Conservation (phyloP, 2,113 vertebrate genomes). For the Rafetus swinhoei region DNA sequence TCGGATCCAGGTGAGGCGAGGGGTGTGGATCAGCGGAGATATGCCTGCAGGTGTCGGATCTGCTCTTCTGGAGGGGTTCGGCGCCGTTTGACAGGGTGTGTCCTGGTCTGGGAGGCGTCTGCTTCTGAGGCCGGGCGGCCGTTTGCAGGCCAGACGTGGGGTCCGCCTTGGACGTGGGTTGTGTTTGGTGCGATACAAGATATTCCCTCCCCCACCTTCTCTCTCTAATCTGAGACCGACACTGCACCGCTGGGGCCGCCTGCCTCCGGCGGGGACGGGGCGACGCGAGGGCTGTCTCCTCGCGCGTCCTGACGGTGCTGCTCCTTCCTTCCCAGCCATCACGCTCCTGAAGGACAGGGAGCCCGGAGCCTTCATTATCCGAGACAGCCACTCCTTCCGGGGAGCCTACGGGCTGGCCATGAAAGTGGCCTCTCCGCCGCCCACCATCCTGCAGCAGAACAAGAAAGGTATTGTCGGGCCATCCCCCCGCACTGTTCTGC, state of each 20-base stretch:
- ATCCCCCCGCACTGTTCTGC: slow-evolving; percentile 2
- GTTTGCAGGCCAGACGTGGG: background rate
- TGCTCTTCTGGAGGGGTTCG: background rate
- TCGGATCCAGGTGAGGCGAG: too few species aligned
- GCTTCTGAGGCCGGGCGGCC: background rate
- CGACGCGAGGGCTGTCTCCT: rapidly evolving
- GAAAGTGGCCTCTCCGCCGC: slow-evolving; percentile 95
- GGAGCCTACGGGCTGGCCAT: slow-evolving; percentile 96
- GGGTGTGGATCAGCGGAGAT: too few species aligned
- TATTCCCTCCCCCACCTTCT: background rate
- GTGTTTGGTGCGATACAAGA: background rate
- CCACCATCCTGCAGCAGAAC: slow-evolving; percentile 86
- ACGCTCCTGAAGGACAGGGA: slow-evolving; percentile 90
- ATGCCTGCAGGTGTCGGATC: background rate
- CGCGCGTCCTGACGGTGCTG: background rate
- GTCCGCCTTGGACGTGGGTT: background rate
- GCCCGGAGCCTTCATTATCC: slow-evolving; percentile 95
- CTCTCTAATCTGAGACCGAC: background rate
- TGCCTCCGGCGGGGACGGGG: too few species aligned
- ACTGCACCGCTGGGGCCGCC: background rate
- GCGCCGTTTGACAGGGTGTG: background rate
- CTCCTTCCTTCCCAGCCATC: slow-evolving; percentile 82
- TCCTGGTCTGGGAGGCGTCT: background rate
- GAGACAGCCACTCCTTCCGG: slow-evolving; percentile 97
- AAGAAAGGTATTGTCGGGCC: slow-evolving; percentile 90